Evolutionary conservation across 2,888 invertebrate species (phyloP), one percentile per base, ranked within the genome.

Genomic region (Rugalucina vietnamica): DNA sequence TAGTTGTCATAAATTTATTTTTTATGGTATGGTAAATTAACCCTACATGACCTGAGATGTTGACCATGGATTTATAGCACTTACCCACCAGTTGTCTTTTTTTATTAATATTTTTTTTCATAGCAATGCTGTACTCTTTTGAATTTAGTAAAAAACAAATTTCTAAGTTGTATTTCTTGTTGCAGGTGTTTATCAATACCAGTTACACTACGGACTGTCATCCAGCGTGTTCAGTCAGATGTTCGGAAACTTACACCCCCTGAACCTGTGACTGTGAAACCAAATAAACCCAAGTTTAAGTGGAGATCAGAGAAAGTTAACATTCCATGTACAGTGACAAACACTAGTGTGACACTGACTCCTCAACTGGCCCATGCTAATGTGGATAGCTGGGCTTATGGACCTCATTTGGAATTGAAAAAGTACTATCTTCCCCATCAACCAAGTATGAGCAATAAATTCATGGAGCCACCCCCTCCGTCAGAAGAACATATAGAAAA

Each of bases 151-250:
- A n/a, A n/a, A n/a, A n/a, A n/a, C n/a, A n/a, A n/a, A n/a, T n/a
- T n/a, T n/a, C n/a, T n/a, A n/a, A n/a, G n/a, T n/a, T n/a, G n/a
- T n/a, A n/a, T 21, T 69, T 10, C 34, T 27, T n/a, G n/a, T 39
- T 70, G 21, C 92, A 96, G 96, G 93, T 98, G 97, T 91, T 96
- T 98, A 92, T 98, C 98, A n/a, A 98, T 99, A 94, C 98, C 99
- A 1, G 96, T 98, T 76, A 98, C 98, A 8, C 96, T 98, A 95
- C 96, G 98, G 86, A 96, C 98, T 1, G 96, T 99, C 1, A 96
- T 98, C n/a, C 97, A 97, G 70, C 94, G 94, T 90, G 93, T 92
- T n/a, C 88, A 88, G 24, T 90, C 86, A 50, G 90, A 93, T 79
- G 86, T 94, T 50, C 87, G 89, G 69, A 91, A 89, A 50, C 86